Evolutionary conservation across 35 echinoderm and acorn worm species (phyloP), one percentile per base, ranked within the genome.

Genomic region (Antedon bifida): DNA sequence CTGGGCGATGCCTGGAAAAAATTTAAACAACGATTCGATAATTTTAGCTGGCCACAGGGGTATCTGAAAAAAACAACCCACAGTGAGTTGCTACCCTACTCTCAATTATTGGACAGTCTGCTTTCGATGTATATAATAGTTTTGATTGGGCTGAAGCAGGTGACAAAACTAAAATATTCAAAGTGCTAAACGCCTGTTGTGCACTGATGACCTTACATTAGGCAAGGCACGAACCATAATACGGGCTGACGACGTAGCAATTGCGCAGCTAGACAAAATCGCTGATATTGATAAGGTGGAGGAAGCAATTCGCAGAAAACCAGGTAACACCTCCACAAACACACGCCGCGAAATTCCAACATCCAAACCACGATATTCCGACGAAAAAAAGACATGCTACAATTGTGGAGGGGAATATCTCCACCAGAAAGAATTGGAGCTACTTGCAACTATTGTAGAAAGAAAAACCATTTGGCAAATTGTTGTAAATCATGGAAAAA

Each of bases 51-150:
- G n/a, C n/a, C 82, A 8, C n/a, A n/a, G n/a, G n/a, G n/a, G n/a
- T n/a, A n/a, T n/a, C n/a, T n/a, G n/a, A n/a, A n/a, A n/a, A n/a
- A n/a, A n/a, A n/a, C n/a, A n/a, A n/a, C n/a, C n/a, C n/a, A n/a
- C n/a, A n/a, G n/a, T n/a, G n/a, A n/a, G 82, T 88, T 0, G 86
- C 86, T 0, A 91, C 90, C 0, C 81, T 91, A 12, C 51, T 84
- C 56, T 77, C 85, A 36, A 86, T 88, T 17, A 88, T 88, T 36
- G 81, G 90, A 12, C 85, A 87, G 42, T 34, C 42, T 10, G 86
- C 90, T 29, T 85, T 91, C 0, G 46, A 88, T 19, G 46, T 82
- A 26, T 91, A 88, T 29, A 91, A 91, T 45, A 88, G 77, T 0
- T 91, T 91, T 38, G 75, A 56, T 8, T 91, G 84, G 79, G 79